A percentile compares a stretch with the other conserved stretches of the same genome.
Conservation (phyloP, 2,797 vertebrate species). For the Lateolabrax maculatus region DNA sequence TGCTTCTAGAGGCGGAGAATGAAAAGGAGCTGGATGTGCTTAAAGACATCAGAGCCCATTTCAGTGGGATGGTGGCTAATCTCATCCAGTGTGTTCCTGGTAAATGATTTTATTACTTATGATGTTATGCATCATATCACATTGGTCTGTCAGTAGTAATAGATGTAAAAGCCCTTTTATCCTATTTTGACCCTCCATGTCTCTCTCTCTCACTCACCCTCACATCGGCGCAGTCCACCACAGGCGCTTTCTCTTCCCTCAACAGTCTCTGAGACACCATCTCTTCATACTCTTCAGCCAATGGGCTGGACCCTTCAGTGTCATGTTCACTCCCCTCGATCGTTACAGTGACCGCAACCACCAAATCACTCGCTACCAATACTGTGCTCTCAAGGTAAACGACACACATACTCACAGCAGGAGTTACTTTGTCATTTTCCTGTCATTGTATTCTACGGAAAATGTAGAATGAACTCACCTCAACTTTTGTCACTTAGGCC, state of each 20-base stretch:
- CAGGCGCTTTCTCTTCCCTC: slow-evolving; percentile 97
- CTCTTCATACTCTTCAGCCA: slow-evolving; percentile 99
- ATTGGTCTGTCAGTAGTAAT: not conserved
- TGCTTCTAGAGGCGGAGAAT: slow-evolving; percentile 98
- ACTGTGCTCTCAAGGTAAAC: slow-evolving; percentile 95
- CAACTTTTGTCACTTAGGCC: slow-evolving; percentile 83
- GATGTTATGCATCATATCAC: not conserved
- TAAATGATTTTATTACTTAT: slow-evolving; percentile 69
- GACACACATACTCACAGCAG: not conserved
- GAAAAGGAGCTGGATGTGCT: slow-evolving; percentile 99
- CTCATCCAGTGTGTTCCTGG: slow-evolving; percentile 99
- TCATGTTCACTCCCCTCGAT: slow-evolving; percentile 99
- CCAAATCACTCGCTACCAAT: slow-evolving; percentile 98
- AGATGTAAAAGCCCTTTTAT: not conserved
- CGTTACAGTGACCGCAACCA: slow-evolving; percentile 99
- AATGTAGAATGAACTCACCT: not conserved
- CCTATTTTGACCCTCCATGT: not conserved
- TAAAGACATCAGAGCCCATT: slow-evolving; percentile 98
- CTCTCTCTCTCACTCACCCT: slow-evolving; percentile 11
- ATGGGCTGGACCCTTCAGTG: slow-evolving; percentile 99
- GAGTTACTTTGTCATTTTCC: not conserved
- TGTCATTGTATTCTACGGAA: not conserved
- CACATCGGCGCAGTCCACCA: slow-evolving; percentile 90
- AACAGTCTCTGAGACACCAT: slow-evolving; percentile 97
- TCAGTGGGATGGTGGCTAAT: slow-evolving; percentile 99